These are phyloP conservation scores for Caenorhabditis wallacei DNA, from an alignment of 2,888 invertebrate genomes.

Conservation along the genomic window DNA sequence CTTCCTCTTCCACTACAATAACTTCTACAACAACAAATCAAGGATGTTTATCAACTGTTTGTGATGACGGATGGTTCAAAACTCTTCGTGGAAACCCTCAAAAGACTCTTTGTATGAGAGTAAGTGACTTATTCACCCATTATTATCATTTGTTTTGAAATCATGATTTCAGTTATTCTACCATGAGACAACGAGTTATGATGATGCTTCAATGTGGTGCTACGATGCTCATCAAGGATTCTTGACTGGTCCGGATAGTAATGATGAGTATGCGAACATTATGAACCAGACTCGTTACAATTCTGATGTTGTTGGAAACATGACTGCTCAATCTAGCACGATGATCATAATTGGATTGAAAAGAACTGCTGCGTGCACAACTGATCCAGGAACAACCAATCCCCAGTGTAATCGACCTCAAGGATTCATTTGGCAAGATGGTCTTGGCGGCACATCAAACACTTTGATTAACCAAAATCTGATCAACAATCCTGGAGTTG, in stretches of 20 bases:
- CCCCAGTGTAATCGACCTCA: constrained; percentile 28
- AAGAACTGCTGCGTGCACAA: constrained; percentile 28
- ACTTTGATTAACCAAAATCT: constrained; percentile 43
- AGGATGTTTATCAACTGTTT: constrained; percentile 26
- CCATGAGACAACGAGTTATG: constrained; percentile 40
- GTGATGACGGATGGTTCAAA: constrained; percentile 51
- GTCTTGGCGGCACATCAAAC: constrained; percentile 45
- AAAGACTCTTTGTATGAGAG: constrained; percentile 37
- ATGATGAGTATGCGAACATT: constrained; percentile 35
- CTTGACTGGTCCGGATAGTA: constrained; percentile 52
- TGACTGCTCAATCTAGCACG: constrained; percentile 9
- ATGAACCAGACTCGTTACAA: constrained; percentile 31
- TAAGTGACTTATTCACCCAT: not conserved
- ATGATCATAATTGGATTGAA: constrained; percentile 52
- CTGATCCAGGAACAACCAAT: constrained; percentile 20
- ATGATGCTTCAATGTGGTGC: constrained; percentile 46
- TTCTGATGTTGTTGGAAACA: constrained; percentile 8
- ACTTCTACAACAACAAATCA: constrained; percentile 20
- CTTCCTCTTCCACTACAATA: not conserved
- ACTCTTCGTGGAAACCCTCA: constrained; percentile 41
- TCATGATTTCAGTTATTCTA: constrained; percentile 51
- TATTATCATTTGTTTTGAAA: too few species aligned
- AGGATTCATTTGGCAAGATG: constrained; percentile 58
- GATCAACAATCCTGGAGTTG: constrained; percentile 27
- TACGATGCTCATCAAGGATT: constrained; percentile 38